Percentiles rank a stretch among this genome's conserved stretches.
phyloP scores from a whole-genome alignment of 2,888 invertebrate species.

The Eurytoma californica region DNA sequence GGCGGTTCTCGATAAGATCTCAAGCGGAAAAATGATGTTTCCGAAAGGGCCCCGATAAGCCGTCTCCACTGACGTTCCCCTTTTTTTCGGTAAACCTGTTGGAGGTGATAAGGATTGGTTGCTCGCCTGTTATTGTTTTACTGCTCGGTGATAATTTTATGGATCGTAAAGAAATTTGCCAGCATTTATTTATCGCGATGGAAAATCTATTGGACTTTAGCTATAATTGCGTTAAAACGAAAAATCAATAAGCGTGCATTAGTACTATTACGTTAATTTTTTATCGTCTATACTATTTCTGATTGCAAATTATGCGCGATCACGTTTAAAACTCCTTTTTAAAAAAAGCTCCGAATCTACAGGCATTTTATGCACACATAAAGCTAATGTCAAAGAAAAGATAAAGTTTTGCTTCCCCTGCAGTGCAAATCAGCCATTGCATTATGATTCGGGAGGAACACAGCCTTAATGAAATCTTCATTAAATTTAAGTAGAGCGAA shows the following conservation, averaged over 20 bases:
- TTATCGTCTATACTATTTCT: too few species aligned
- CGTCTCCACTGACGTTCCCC: conserved; percentile 42
- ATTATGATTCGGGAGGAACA: not conserved
- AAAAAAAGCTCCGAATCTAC: too few species aligned
- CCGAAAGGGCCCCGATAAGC: conserved; percentile 47
- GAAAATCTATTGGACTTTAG: conserved; percentile 20
- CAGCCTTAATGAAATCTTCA: conserved; percentile 49
- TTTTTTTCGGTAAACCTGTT: conserved; percentile 46
- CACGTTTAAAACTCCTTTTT: too few species aligned
- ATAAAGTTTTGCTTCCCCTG: not conserved
- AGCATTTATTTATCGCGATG: conserved; percentile 32
- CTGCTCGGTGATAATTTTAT: conserved; percentile 12
- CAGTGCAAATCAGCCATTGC: conserved; percentile 15
- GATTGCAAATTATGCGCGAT: too few species aligned
- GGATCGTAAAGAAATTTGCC: conserved; percentile 40
- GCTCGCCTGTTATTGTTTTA: conserved; percentile 46
- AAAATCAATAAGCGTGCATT: too few species aligned
- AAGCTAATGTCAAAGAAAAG: too few species aligned
- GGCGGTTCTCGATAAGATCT: conserved; percentile 54
- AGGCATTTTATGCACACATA: too few species aligned
- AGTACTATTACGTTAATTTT: too few species aligned
- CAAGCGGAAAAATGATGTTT: conserved; percentile 56
- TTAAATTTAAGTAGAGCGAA: conserved; percentile 40
- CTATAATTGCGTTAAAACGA: too few species aligned
- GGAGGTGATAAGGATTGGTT: conserved; percentile 30